A percentile compares a stretch with the other conserved stretches of the same genome.
These are phyloP conservation scores for Eilema depressum DNA, from an alignment of 2,888 invertebrate genomes.

Conservation along the genomic window DNA sequence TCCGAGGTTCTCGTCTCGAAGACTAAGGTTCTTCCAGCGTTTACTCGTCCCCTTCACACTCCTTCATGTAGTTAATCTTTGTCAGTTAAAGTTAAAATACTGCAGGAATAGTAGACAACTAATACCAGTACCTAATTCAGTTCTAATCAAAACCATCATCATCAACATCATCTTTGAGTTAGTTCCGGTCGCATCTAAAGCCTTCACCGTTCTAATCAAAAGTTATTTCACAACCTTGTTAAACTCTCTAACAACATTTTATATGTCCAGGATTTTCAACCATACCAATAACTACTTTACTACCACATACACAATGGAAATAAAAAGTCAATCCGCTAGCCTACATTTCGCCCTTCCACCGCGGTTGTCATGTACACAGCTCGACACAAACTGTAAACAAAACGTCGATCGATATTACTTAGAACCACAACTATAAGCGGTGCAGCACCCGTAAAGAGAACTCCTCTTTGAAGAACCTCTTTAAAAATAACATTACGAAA, in stretches of 20 bases:
- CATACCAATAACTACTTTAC: background rate
- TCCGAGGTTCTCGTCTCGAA: no score
- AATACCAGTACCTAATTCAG: no score
- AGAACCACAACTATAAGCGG: conserved; percentile 71
- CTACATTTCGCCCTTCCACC: conserved; percentile 71
- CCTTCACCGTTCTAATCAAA: no score
- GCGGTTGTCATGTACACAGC: conserved; percentile 86
- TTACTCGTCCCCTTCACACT: no score
- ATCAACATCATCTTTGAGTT: no score
- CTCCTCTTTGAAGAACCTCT: conserved; percentile 50
- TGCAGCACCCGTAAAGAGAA: conserved; percentile 65
- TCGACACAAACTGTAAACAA: conserved; percentile 83
- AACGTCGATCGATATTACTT: conserved; percentile 79
- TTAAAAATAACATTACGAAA: conserved; percentile 37
- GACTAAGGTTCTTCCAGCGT: no score
- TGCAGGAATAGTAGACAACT: no score
- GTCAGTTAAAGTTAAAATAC: no score
- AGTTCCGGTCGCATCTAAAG: no score
- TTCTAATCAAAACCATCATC: background rate
- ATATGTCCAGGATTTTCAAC: conserved; percentile 14
- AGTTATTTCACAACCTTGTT: background rate
- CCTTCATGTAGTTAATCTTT: no score
- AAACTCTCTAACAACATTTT: background rate
- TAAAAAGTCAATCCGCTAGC: conserved; percentile 50
- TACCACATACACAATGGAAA: conserved; percentile 7